Conservation (phyloP, 2,888 invertebrate species). For the Hipparchia semele region DNA sequence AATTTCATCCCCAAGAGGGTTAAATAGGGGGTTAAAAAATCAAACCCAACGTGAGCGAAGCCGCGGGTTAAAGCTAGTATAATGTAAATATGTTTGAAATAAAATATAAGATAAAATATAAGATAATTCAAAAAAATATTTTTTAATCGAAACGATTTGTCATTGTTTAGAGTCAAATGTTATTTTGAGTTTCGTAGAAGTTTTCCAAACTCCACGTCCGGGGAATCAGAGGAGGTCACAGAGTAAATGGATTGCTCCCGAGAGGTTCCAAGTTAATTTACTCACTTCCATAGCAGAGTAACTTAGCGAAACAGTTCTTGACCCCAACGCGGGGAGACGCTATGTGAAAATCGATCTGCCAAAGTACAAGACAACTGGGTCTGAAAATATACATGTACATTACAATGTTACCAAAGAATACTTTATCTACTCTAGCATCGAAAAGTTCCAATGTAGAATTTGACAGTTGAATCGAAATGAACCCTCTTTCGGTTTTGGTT, state of each 20-base stretch:
- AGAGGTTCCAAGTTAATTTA: conserved; percentile 16
- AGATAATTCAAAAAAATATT: not conserved
- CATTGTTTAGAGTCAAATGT: conserved; percentile 9
- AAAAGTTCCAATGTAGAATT: no score
- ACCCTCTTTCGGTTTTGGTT: no score
- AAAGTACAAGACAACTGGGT: not conserved
- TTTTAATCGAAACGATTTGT: conserved; percentile 6
- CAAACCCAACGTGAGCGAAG: no score
- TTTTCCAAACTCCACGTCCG: conserved; percentile 2
- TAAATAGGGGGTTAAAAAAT: no score
- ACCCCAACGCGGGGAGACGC: not conserved
- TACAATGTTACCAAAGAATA: no score
- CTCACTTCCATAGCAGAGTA: conserved; percentile 4
- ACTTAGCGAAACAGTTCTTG: not conserved
- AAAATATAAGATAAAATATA: no score
- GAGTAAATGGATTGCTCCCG: conserved; percentile 16
- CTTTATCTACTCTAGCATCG: no score
- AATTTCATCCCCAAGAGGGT: no score
- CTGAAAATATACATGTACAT: no score
- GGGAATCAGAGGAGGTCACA: conserved; percentile 11
- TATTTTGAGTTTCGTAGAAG: not conserved
- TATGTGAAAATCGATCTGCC: not conserved
- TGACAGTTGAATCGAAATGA: no score
- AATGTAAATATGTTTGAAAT: no score
- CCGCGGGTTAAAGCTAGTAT: no score